Conservation (phyloP, 2,888 invertebrate genomes). For the Saturnia japonica region DNA sequence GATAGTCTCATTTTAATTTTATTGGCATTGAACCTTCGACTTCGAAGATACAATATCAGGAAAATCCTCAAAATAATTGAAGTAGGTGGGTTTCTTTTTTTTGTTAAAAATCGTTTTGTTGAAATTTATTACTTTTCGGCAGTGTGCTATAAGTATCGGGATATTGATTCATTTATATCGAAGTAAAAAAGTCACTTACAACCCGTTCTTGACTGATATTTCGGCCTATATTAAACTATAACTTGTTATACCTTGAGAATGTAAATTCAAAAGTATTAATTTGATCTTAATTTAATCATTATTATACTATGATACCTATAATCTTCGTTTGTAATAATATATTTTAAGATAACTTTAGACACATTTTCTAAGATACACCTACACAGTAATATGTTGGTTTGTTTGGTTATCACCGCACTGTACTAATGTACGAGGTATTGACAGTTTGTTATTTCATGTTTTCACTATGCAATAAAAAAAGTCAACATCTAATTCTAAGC, state of each 20-base stretch:
- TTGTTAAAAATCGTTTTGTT: no score
- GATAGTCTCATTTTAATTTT: no score
- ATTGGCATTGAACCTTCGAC: no score
- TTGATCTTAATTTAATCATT: slow-evolving; percentile 6
- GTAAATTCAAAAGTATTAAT: neutral
- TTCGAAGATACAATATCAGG: no score
- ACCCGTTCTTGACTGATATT: neutral
- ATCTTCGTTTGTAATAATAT: neutral
- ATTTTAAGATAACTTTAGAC: neutral
- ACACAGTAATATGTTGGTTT: no score
- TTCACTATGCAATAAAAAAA: no score
- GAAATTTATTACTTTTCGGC: neutral
- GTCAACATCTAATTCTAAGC: slow-evolving; percentile 1
- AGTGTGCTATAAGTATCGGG: neutral
- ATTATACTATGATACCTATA: slow-evolving; percentile 3
- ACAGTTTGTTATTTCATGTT: no score
- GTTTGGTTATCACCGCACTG: no score
- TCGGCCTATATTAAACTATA: neutral
- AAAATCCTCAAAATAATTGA: no score
- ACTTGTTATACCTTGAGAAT: neutral
- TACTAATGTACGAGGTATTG: no score
- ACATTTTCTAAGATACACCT: no score
- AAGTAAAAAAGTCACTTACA: neutral
- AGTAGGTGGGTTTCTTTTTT: no score
- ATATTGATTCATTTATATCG: neutral